Evolutionary conservation across 92 coral and sea anemone genomes (phyloP).

Genomic region (Micromussa lordhowensis): DNA sequence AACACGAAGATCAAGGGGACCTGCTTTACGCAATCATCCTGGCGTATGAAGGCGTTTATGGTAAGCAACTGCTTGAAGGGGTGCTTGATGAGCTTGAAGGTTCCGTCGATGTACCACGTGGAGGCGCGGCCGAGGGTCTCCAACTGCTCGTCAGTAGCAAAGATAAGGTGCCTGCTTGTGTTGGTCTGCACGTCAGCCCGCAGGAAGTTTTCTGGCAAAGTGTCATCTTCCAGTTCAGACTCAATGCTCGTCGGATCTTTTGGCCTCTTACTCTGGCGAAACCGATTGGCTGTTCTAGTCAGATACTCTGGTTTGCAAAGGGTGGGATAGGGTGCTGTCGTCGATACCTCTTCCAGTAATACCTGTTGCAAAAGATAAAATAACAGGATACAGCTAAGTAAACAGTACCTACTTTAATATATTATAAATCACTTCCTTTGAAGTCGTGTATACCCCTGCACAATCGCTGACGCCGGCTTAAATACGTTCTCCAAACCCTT

Average conservation of each 20-base stretch:
- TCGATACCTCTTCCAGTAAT: too few relatives aligned
- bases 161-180: neutral
- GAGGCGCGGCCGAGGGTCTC: neutral
- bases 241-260: neutral
- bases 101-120: too few relatives aligned
- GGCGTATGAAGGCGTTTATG: neutral
- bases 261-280: neutral
- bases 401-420: too few relatives aligned
- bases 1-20: too few relatives aligned
- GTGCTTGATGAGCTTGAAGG: neutral
- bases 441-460: too few relatives aligned
- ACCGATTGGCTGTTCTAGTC: neutral
- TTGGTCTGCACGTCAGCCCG: neutral
- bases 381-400: too few relatives aligned
- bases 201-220: neutral
- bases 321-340: too few relatives aligned
- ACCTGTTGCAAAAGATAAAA: too few relatives aligned
- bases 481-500: too few relatives aligned
- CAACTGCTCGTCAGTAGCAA: neutral
- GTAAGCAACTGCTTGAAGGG: constrained; percentile 2
- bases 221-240: neutral
- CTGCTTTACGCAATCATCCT: too few relatives aligned
- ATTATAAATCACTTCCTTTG: too few relatives aligned
- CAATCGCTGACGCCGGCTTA: too few relatives aligned
- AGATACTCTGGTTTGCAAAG: neutral